A percentile compares a stretch with the other conserved stretches of the same genome.
Evolutionary conservation across 2,888 invertebrate genomes (phyloP).

Genomic region (Drosophila pegasa): DNA sequence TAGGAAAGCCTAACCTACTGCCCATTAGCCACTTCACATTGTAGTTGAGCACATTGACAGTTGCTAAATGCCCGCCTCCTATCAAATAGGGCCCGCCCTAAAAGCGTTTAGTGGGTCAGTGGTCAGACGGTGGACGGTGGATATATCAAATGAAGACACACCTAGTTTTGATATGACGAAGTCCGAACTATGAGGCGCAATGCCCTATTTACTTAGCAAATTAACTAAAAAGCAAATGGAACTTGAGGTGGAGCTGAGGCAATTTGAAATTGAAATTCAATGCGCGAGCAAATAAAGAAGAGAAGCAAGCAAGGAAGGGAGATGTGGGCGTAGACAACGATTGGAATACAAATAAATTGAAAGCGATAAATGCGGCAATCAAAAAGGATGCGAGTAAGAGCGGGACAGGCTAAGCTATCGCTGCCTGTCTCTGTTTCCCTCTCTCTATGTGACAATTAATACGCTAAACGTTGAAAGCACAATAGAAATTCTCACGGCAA

Average conservation of each 20-base stretch:
- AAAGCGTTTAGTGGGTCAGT: slow-evolving; percentile 17
- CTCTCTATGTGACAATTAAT: slow-evolving; percentile 79
- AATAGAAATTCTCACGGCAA: slow-evolving; percentile 16
- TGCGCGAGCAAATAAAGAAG: slow-evolving; percentile 66
- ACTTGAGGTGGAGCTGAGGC: slow-evolving; percentile 20
- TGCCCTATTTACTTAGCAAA: slow-evolving; percentile 74
- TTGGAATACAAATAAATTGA: slow-evolving; percentile 75
- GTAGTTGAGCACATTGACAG: slow-evolving; percentile 4
- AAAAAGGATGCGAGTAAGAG: slow-evolving; percentile 34
- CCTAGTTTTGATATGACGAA: slow-evolving; percentile 34
- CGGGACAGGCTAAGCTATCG: slow-evolving; percentile 49
- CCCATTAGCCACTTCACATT: neutral
- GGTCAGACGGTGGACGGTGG: slow-evolving; percentile 4
- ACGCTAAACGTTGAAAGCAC: slow-evolving; percentile 68
- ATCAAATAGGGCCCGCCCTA: slow-evolving; percentile 12
- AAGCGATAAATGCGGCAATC: slow-evolving; percentile 74
- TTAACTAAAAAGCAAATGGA: slow-evolving; percentile 72
- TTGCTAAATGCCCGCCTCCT: neutral
- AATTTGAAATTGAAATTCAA: slow-evolving; percentile 80
- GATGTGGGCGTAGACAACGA: slow-evolving; percentile 20
- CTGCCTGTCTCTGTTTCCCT: too few relatives aligned
- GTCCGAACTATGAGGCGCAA: slow-evolving; percentile 18
- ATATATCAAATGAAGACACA: slow-evolving; percentile 36
- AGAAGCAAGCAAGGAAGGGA: slow-evolving; percentile 5
- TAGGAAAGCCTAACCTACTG: neutral